phyloP scores from a whole-genome alignment of 2,113 vertebrate species.

The Cryptotis parvus region DNA sequence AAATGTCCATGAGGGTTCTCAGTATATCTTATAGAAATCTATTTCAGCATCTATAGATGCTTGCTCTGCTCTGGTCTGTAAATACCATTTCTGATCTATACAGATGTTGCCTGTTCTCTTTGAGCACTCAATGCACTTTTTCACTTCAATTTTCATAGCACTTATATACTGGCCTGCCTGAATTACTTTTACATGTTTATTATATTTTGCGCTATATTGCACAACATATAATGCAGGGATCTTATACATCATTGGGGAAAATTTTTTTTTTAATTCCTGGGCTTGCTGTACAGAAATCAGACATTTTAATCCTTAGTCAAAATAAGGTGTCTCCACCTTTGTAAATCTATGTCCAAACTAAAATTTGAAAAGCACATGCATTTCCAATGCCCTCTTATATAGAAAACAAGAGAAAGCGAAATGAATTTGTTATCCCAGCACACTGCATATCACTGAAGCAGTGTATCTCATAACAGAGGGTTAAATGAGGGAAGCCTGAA shows the following conservation, averaged over 20 bases:
- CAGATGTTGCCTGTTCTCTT: not conserved
- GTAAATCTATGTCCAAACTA: not conserved
- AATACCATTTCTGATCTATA: slow-evolving; percentile 29
- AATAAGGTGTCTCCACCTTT: not conserved
- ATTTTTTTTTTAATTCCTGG: too few relatives aligned
- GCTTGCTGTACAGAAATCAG: not conserved
- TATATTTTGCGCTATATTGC: not conserved
- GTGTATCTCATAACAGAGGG: not conserved
- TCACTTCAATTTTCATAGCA: slow-evolving; percentile 2
- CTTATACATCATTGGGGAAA: not conserved
- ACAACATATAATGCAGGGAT: not conserved
- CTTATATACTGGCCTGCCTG: not conserved
- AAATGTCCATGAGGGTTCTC: not conserved
- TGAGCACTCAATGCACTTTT: slow-evolving; percentile 4
- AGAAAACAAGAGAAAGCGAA: slow-evolving; percentile 41
- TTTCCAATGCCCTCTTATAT: slow-evolving; percentile 6
- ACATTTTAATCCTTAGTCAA: not conserved
- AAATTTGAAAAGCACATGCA: not conserved
- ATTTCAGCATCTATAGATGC: not conserved
- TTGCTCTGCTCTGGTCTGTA: not conserved
- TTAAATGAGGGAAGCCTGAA: not conserved
- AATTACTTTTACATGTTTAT: not conserved
- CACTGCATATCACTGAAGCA: not conserved
- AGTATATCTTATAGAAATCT: slow-evolving; percentile 4
- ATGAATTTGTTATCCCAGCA: not conserved